Evolutionary conservation across 2,888 invertebrate genomes (phyloP).

Genomic region (Micropterix aruncella): DNA sequence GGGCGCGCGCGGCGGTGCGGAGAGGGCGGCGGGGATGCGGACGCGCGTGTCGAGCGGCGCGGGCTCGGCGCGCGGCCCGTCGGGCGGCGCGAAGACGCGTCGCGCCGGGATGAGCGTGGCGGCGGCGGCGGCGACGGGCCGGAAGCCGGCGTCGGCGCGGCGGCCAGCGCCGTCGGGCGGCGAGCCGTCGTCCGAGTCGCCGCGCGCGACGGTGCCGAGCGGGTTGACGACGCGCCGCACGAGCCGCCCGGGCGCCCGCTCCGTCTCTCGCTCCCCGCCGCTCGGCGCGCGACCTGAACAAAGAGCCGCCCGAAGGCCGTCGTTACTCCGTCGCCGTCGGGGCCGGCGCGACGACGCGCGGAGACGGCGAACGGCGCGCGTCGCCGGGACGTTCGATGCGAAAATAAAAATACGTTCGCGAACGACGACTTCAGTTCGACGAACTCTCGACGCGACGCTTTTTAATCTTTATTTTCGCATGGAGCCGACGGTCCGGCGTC

Average conservation of each 20-base stretch:
- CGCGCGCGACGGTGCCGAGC: constrained; percentile 53
- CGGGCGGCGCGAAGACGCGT: constrained; percentile 8
- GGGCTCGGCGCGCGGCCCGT: constrained; percentile 9
- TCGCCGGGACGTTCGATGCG: too few species aligned
- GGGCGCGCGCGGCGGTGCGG: too few species aligned
- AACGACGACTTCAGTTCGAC: too few species aligned
- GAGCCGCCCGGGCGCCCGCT: constrained; percentile 21
- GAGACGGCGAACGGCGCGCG: constrained; percentile 9
- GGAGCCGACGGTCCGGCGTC: too few species aligned
- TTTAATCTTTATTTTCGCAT: too few species aligned
- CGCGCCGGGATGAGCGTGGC: constrained; percentile 29
- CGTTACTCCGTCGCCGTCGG: constrained; percentile 20
- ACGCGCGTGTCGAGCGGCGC: constrained; percentile 13
- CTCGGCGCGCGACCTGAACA: constrained; percentile 53
- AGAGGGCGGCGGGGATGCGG: constrained; percentile 7
- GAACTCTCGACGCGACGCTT: too few species aligned
- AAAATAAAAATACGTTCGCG: too few species aligned
- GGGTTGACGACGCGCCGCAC: constrained; percentile 65
- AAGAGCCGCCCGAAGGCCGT: too few species aligned
- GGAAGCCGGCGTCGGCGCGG: constrained; percentile 38
- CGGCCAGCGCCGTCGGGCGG: constrained; percentile 27
- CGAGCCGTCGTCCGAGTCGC: constrained; percentile 23
- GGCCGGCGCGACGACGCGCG: constrained; percentile 10
- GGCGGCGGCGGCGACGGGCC: constrained; percentile 44
- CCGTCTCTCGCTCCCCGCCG: constrained; percentile 22